phyloP scores from a whole-genome alignment of 64 coral and sea anemone genomes.

The Stylophora pistillata region DNA sequence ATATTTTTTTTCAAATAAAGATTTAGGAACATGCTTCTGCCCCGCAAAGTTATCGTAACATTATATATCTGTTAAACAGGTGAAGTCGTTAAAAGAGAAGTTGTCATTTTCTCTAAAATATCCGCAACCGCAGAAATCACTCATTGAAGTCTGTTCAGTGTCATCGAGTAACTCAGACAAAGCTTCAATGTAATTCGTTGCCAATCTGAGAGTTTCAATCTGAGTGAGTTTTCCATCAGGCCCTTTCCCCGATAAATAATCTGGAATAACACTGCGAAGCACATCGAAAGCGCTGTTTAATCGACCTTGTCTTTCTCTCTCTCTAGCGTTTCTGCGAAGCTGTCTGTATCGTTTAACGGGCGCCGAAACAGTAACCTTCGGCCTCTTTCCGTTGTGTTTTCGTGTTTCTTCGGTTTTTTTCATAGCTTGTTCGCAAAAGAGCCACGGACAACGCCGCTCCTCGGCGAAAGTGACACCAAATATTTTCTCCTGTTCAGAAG shows the following conservation, averaged over 20 bases:
- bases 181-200: slow-evolving; percentile 94
- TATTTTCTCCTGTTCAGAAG: slow-evolving; percentile 33
- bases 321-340: slow-evolving; percentile 92
- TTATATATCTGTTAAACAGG: slow-evolving; percentile 31
- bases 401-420: slow-evolving; percentile 41
- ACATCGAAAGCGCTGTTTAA: slow-evolving; percentile 97
- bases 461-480: slow-evolving; percentile 8
- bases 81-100: slow-evolving; percentile 29
- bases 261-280: slow-evolving; percentile 92
- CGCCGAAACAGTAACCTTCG: slow-evolving; percentile 76
- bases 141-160: slow-evolving; percentile 35
- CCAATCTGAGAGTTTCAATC: slow-evolving; percentile 91
- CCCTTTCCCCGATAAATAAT: slow-evolving; percentile 96
- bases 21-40: not conserved
- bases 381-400: slow-evolving; percentile 28
- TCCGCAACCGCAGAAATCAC: slow-evolving; percentile 61
- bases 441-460: slow-evolving; percentile 28
- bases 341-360: slow-evolving; percentile 87
- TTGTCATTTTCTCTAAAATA: slow-evolving; percentile 45
- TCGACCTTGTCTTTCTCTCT: slow-evolving; percentile 90
- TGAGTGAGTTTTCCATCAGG: slow-evolving; percentile 97
- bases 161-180: slow-evolving; percentile 94
- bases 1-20: not conserved
- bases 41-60: not conserved
- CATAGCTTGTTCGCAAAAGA: slow-evolving; percentile 25